Conservation (phyloP, 2,888 invertebrate species). For the Troilus luridus region DNA sequence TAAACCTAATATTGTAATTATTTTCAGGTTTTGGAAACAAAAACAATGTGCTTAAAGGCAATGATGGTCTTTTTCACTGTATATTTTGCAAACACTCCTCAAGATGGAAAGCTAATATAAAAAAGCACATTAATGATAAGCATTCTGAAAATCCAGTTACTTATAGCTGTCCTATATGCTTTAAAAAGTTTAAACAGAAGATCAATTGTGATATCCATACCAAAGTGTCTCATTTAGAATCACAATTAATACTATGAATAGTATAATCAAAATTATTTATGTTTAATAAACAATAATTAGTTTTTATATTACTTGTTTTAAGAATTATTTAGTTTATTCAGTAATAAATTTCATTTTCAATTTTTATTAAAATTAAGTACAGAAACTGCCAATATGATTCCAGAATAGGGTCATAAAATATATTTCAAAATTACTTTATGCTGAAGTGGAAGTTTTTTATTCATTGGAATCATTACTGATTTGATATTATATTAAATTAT, state of each 20-base stretch:
- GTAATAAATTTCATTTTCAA: not conserved
- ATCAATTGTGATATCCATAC: constrained; percentile 41
- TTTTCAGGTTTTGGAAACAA: not conserved
- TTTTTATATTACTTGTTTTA: not conserved
- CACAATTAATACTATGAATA: not conserved
- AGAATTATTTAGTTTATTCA: not conserved
- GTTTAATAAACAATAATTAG: not conserved
- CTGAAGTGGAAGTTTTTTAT: no score
- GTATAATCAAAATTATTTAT: not conserved
- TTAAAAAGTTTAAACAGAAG: constrained; percentile 30
- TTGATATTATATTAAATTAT: no score
- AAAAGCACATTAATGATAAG: constrained; percentile 61
- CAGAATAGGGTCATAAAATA: no score
- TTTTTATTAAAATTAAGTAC: not conserved
- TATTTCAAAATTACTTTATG: no score
- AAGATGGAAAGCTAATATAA: constrained; percentile 61
- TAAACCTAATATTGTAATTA: not conserved
- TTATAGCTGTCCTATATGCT: constrained; percentile 34
- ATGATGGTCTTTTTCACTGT: constrained; percentile 45
- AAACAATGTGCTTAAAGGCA: not conserved
- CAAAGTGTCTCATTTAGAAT: constrained; percentile 13
- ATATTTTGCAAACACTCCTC: constrained; percentile 56
- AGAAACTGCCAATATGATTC: no score
- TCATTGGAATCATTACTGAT: no score
- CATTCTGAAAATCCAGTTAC: constrained; percentile 50